These are phyloP conservation scores for Habrosyne pyritoides DNA, from an alignment of 2,888 invertebrate genomes.

Conservation along the genomic window DNA sequence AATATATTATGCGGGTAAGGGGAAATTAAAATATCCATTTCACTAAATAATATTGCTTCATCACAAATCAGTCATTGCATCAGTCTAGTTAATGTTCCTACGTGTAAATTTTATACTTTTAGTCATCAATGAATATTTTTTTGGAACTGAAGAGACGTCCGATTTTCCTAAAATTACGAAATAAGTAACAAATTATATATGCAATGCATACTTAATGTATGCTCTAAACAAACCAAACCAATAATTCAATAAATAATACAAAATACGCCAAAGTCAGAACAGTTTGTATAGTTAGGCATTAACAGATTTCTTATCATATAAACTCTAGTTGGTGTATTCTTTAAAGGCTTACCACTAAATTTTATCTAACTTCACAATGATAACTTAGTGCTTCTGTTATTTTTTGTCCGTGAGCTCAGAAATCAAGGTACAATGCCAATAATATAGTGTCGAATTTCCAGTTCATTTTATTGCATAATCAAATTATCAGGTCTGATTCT, in stretches of 20 bases:
- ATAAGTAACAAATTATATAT: not conserved
- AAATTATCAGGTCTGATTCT: no score
- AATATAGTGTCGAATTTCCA: no score
- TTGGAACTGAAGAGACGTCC: not conserved
- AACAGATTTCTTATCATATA: conserved; percentile 31
- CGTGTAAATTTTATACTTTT: conserved; percentile 29
- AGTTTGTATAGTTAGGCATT: not conserved
- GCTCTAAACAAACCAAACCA: not conserved
- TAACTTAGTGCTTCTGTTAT: not conserved
- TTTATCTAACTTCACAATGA: conserved; percentile 23
- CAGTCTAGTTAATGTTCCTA: conserved; percentile 69
- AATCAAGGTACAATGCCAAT: no score
- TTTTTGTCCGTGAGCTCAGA: conserved; percentile 4
- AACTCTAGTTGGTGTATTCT: conserved; percentile 59
- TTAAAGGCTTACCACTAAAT: conserved; percentile 46
- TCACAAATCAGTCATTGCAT: conserved; percentile 77
- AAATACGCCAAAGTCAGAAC: not conserved
- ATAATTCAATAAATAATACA: not conserved
- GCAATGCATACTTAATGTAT: not conserved
- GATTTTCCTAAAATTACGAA: not conserved
- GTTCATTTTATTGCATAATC: no score
- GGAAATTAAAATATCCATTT: conserved; percentile 54
- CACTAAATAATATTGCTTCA: conserved; percentile 80
- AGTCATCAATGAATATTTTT: not conserved
- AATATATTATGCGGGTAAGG: conserved; percentile 22